A percentile compares a stretch with the other conserved stretches of the same genome.
phyloP scores from a whole-genome alignment of 2,888 invertebrate genomes.

The Megamerina dolium region DNA sequence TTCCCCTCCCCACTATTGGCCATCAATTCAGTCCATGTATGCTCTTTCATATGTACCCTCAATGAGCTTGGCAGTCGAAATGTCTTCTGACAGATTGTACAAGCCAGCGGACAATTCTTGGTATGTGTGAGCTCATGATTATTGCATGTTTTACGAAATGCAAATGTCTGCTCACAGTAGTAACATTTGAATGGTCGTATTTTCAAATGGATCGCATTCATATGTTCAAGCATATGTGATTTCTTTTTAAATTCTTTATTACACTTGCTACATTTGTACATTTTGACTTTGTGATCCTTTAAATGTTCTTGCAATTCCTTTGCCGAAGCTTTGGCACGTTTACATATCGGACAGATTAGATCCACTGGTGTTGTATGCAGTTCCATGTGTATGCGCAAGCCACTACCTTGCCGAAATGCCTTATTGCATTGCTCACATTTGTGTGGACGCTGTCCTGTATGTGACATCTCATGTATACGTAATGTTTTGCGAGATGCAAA shows the following conservation, averaged over 20 bases:
- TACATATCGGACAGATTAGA: constrained; percentile 18
- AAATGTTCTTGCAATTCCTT: constrained; percentile 15
- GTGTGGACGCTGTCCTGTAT: constrained; percentile 16
- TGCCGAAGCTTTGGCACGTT: constrained; percentile 13
- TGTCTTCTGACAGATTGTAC: no score
- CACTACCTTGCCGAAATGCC: constrained; percentile 13
- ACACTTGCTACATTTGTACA: constrained; percentile 17
- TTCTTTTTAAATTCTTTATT: constrained; percentile 16
- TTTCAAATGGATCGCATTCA: constrained; percentile 17
- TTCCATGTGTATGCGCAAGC: constrained; percentile 16
- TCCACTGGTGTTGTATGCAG: constrained; percentile 16
- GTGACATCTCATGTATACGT: constrained; percentile 17
- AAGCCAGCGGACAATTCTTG: no score
- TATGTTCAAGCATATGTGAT: constrained; percentile 16
- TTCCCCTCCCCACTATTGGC: no score
- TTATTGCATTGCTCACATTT: constrained; percentile 14
- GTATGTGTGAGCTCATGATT: constrained; percentile 18
- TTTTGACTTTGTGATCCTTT: constrained; percentile 12
- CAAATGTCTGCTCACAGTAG: constrained; percentile 17
- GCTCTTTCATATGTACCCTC: no score
- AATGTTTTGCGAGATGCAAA: constrained; percentile 13
- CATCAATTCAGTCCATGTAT: no score
- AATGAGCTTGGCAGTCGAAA: no score
- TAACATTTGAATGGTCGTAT: constrained; percentile 15
- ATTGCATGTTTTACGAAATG: constrained; percentile 12